Conservation (phyloP, 1,140 invertebrate genomes). For the Zaprionus kolodkinae region DNA sequence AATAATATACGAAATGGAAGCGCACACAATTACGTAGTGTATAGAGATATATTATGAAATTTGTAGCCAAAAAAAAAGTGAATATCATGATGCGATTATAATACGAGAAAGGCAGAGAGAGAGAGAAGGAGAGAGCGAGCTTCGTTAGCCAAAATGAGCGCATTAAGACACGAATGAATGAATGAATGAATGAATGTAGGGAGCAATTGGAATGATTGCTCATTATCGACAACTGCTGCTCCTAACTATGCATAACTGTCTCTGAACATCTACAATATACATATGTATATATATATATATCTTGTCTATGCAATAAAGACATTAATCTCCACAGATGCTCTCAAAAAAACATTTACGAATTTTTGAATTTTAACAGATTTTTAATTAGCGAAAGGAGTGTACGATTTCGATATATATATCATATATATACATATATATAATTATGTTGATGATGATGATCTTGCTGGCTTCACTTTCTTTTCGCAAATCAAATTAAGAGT, state of each 20-base stretch:
- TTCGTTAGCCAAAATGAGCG: conserved; percentile 28
- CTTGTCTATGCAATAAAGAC: conserved; percentile 29
- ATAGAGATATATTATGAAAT: conserved; percentile 16
- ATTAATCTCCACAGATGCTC: conserved; percentile 29
- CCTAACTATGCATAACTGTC: conserved; percentile 13
- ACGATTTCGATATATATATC: background rate
- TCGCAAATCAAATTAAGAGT: conserved; percentile 32
- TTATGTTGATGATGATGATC: conserved; percentile 9
- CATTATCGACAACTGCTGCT: conserved; percentile 21
- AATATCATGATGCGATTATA: conserved; percentile 27
- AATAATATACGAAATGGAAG: conserved; percentile 11
- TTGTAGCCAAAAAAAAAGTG: conserved; percentile 7
- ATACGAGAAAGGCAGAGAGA: background rate
- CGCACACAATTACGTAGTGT: conserved; percentile 14
- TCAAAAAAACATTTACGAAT: conserved; percentile 29
- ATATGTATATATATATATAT: background rate
- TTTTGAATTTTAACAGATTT: conserved; percentile 10
- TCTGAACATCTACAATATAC: conserved; percentile 25
- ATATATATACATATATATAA: too few species aligned
- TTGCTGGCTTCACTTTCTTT: conserved; percentile 37
- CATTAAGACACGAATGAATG: conserved; percentile 16
- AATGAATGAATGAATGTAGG: background rate
- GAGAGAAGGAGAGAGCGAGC: background rate
- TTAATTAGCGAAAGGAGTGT: conserved; percentile 41
- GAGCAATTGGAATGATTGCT: conserved; percentile 10